Conservation (phyloP, 2,113 vertebrate genomes). For the Malurus melanocephalus region DNA sequence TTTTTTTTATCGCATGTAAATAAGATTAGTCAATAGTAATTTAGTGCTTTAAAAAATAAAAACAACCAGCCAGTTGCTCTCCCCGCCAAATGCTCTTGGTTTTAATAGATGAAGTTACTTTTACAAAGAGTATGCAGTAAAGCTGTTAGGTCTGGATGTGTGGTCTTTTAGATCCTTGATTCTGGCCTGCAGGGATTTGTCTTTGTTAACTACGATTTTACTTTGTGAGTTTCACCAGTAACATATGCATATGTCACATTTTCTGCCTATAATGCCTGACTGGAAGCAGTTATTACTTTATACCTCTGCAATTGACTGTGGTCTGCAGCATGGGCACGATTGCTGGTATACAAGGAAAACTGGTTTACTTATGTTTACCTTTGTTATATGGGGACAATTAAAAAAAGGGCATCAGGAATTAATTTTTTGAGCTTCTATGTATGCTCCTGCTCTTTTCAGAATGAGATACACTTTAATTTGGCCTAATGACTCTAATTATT, state of each 20-base stretch:
- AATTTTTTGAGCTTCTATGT: background rate
- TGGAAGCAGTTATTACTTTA: background rate
- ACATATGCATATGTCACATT: accelerated
- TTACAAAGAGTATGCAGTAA: background rate
- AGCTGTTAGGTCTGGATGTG: background rate
- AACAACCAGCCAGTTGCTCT: accelerated
- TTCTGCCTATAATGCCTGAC: background rate
- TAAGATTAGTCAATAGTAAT: background rate
- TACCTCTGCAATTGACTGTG: background rate
- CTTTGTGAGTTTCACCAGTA: background rate
- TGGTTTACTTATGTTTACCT: background rate
- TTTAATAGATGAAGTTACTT: background rate
- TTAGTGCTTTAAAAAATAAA: background rate
- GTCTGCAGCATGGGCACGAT: background rate
- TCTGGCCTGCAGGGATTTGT: background rate
- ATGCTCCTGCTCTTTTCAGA: background rate
- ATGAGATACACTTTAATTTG: background rate
- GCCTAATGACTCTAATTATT: background rate
- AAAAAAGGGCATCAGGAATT: background rate
- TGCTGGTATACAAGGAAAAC: background rate
- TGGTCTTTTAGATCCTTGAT: background rate
- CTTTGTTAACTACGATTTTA: background rate
- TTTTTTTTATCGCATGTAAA: background rate
- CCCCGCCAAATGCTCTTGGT: accelerated
- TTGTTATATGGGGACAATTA: background rate